Conservation (phyloP, 92 coral and sea anemone genomes). For the Diadumene lineata region DNA sequence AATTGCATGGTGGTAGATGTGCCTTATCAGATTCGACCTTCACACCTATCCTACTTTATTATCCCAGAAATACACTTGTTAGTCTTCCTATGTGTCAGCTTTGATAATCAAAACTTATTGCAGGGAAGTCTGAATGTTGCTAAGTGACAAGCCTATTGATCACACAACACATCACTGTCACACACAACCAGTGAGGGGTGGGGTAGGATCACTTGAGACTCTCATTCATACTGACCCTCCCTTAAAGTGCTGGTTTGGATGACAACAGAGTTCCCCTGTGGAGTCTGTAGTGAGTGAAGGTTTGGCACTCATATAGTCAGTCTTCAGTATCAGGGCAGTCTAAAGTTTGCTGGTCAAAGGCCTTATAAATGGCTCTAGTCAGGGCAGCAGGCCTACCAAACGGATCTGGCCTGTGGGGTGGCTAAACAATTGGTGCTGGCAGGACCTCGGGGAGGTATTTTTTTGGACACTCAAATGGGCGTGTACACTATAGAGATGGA, state of each 20-base stretch:
- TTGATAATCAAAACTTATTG: conserved; percentile 17
- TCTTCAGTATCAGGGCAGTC: conserved; percentile 17
- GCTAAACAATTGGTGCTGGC: conserved; percentile 30
- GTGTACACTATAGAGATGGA: conserved; percentile 25
- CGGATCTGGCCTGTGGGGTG: conserved; percentile 34
- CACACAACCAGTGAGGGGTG: conserved; percentile 17
- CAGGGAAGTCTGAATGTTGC: conserved; percentile 9
- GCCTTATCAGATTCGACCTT: conserved; percentile 15
- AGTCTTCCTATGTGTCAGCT: conserved; percentile 7
- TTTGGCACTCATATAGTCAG: conserved; percentile 2
- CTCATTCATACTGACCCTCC: conserved; percentile 10
- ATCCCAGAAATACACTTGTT: conserved; percentile 12
- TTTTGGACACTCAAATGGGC: conserved; percentile 15
- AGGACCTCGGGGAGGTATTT: conserved; percentile 29
- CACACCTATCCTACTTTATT: conserved; percentile 12
- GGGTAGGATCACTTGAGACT: conserved; percentile 13
- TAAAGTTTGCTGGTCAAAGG: conserved; percentile 11
- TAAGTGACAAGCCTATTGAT: conserved; percentile 17
- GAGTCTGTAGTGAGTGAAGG: conserved; percentile 15
- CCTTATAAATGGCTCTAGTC: conserved; percentile 19
- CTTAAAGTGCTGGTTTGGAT: conserved; percentile 16
- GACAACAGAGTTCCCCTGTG: conserved; percentile 18
- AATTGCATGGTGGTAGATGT: conserved; percentile 13
- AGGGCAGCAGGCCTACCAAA: conserved; percentile 1
- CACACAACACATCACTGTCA: conserved; percentile 18